These are phyloP conservation scores for Rosalia funebris DNA, from an alignment of 2,888 invertebrate species.

Conservation along the genomic window DNA sequence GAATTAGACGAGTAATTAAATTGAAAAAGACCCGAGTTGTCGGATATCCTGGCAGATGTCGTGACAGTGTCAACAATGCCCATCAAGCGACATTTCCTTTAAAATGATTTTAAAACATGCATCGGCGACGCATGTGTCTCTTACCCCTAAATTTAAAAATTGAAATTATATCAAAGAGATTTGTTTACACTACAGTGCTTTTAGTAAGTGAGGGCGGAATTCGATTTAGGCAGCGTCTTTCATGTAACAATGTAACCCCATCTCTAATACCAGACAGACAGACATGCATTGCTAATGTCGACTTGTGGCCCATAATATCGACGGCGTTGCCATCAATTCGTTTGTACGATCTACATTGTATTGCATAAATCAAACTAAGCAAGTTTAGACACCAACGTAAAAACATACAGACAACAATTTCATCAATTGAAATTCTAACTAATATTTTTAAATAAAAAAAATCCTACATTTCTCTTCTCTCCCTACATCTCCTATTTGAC, in stretches of 20 bases:
- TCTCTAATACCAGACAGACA: conserved; percentile 50
- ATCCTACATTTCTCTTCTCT: too few species aligned
- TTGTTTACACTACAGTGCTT: conserved; percentile 62
- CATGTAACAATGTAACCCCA: conserved; percentile 60
- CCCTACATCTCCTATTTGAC: too few species aligned
- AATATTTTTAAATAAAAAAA: too few species aligned
- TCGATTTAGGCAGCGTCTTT: conserved; percentile 56
- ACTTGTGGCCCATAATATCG: conserved; percentile 37
- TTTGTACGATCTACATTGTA: too few species aligned
- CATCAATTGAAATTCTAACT: too few species aligned
- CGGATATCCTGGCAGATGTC: conserved; percentile 65
- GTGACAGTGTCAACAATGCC: conserved; percentile 60
- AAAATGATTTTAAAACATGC: conserved; percentile 59
- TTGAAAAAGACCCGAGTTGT: conserved; percentile 59
- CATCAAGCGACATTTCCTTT: conserved; percentile 62
- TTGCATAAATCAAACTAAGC: too few species aligned
- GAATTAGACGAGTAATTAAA: conserved; percentile 62
- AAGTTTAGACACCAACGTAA: too few species aligned
- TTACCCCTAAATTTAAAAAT: conserved; percentile 60
- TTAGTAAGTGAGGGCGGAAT: conserved; percentile 62
- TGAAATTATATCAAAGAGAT: conserved; percentile 64
- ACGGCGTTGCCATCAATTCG: conserved; percentile 13
- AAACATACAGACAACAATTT: too few species aligned
- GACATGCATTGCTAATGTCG: conserved; percentile 58
- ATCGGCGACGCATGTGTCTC: conserved; percentile 48